A percentile compares a stretch with the other conserved stretches of the same genome.
These are phyloP conservation scores for Scaptomyza reducta DNA, from an alignment of 2,888 invertebrate species.

Conservation along the genomic window DNA sequence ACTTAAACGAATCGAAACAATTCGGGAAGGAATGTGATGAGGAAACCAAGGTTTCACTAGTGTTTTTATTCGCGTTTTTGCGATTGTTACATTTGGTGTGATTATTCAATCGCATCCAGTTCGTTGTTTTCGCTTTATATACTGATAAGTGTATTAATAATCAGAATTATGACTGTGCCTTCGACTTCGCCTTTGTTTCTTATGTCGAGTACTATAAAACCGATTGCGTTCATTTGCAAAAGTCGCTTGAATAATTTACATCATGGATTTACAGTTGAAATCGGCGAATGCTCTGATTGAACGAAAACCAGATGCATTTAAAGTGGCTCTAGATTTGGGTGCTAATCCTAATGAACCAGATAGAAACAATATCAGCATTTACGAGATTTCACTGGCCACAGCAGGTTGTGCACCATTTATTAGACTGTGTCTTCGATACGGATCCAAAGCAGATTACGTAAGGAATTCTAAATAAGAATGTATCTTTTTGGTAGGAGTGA, in stretches of 20 bases:
- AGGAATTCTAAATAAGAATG: too few relatives aligned
- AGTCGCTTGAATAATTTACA: background rate
- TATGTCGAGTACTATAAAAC: background rate
- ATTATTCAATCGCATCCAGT: too few relatives aligned
- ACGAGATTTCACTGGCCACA: constrained; percentile 20
- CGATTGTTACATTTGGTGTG: too few relatives aligned
- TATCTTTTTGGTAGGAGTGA: too few relatives aligned
- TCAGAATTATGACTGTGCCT: background rate
- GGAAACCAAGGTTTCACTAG: constrained; percentile 11
- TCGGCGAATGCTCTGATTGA: constrained; percentile 10
- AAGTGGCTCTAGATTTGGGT: background rate
- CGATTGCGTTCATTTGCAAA: background rate
- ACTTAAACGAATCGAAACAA: background rate
- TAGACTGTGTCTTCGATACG: constrained; percentile 10
- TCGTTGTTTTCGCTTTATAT: background rate
- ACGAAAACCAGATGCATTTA: background rate
- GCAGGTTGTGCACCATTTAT: constrained; percentile 20
- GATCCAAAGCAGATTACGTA: constrained; percentile 28
- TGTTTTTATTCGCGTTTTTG: too few relatives aligned
- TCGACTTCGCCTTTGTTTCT: background rate
- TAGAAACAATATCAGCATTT: constrained; percentile 9
- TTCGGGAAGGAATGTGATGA: background rate
- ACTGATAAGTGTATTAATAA: constrained; percentile 1
- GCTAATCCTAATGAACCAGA: constrained; percentile 7
- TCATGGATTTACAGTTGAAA: constrained; percentile 14